Evolutionary conservation across 1,140 invertebrate genomes (phyloP).

Genomic region (Drosophila kanapiae): DNA sequence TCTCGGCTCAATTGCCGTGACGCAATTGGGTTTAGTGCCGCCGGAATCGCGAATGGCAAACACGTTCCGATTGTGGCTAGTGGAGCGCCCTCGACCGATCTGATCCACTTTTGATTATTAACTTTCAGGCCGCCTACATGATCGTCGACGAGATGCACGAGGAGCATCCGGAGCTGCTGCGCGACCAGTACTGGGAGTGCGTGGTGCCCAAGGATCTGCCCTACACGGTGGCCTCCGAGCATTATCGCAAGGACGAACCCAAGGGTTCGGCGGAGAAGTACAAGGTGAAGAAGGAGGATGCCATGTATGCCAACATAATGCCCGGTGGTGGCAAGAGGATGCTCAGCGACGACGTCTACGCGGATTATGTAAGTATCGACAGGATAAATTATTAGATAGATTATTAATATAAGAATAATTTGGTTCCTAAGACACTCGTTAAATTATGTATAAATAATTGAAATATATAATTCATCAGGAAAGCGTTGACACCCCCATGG

Average conservation of each 20-base stretch:
- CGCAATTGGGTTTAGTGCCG: constrained; percentile 62
- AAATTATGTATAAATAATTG: not conserved
- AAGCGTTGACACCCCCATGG: constrained; percentile 94
- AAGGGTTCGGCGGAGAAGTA: constrained; percentile 94
- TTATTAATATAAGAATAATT: not conserved
- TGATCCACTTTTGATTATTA: constrained; percentile 45
- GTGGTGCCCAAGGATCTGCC: constrained; percentile 95
- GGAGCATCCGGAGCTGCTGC: constrained; percentile 94
- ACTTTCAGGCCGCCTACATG: constrained; percentile 93
- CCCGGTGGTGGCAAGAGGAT: constrained; percentile 86
- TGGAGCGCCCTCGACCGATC: constrained; percentile 48
- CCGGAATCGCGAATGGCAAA: constrained; percentile 56
- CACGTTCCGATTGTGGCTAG: constrained; percentile 46
- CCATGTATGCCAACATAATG: constrained; percentile 90
- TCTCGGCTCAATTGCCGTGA: constrained; percentile 52
- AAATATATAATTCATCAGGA: constrained; percentile 86
- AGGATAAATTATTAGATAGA: not conserved
- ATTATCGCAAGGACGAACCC: constrained; percentile 92
- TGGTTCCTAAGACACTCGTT: too few species aligned
- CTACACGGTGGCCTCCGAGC: constrained; percentile 93
- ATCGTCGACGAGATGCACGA: constrained; percentile 97
- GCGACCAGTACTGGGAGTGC: constrained; percentile 96
- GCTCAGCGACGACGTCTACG: constrained; percentile 93
- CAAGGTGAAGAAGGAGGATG: constrained; percentile 93
- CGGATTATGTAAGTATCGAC: constrained; percentile 91